Base-by-base conservation (phyloP, 2,797 vertebrate species). In the Sebastes melanostomus region DNA sequence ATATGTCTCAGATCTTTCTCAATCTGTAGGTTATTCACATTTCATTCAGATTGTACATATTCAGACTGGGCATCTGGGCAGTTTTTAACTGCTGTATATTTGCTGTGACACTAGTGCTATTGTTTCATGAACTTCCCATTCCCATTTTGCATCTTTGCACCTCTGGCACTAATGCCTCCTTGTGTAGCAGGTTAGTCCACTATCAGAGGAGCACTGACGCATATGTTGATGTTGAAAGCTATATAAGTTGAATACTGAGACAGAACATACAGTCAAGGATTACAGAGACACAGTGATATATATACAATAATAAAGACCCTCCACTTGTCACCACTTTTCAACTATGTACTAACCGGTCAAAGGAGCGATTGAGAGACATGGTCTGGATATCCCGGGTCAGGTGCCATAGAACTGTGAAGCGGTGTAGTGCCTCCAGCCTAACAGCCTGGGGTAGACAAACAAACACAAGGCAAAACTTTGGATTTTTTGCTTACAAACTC, bases 321-420 rank as follows among this genome's bases (percentile, higher is more conserved):
- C 18, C 29, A 34, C 42, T 75, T 50, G 11, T 54, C 32, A 20
- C 29, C 5, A n/a, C 20, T 66, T 52, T 38, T 59, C 8, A 6
- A 59, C 22, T n/a, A 22, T 30, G 30, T 71, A 90, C 94, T 94
- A 83, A 99, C 98, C 98, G 96, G 71, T 99, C 98, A 76, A 99
- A 99, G 27, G 98, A 98, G 69, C 98, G 97, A 82, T 94, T 97
- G 82, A 96, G 96, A 52, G 97, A 98, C 8, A 96, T 97, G 86
- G 93, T 95, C 81, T 99, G 98, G 86, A 97, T 97, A 90, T 99
- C 98, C 68, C 98, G 93, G 2, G 98, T 99, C 92, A 99, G 96
- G 91, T 99, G 98, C 98, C 98, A 99, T 80, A 99, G 95, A 73
- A 99, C 94, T 1, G 98, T 98, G 82, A 99, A 99, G 59, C 98